Conservation (phyloP, 2,888 invertebrate genomes). For the Fragum fragum region DNA sequence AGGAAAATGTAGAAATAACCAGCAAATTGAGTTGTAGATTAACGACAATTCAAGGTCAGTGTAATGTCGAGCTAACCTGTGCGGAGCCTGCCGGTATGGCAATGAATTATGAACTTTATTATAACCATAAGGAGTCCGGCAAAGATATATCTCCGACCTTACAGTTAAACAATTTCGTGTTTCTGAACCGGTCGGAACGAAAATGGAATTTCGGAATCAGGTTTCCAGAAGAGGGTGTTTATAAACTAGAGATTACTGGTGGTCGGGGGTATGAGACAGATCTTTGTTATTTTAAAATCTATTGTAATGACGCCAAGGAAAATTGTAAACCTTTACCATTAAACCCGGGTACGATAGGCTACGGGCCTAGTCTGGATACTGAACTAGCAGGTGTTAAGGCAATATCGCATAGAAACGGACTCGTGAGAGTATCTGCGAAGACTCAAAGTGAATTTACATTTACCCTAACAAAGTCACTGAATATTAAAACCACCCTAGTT, state of each 20-base stretch:
- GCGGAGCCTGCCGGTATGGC: constrained; percentile 37
- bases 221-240: constrained; percentile 68
- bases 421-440: constrained; percentile 49
- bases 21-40: constrained; percentile 50
- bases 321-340: constrained; percentile 64
- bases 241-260: constrained; percentile 61
- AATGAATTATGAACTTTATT: constrained; percentile 65
- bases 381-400: constrained; percentile 58
- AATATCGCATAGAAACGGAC: constrained; percentile 56
- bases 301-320: constrained; percentile 57
- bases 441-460: constrained; percentile 58
- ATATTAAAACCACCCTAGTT: constrained; percentile 54
- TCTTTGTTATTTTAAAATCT: constrained; percentile 66
- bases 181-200: constrained; percentile 52
- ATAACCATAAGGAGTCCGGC: constrained; percentile 66
- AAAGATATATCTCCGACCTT: constrained; percentile 54
- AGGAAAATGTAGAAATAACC: constrained; percentile 32
- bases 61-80: constrained; percentile 48
- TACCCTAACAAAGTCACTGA: constrained; percentile 50
- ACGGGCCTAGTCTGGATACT: constrained; percentile 64
- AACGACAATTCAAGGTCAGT: constrained; percentile 41
- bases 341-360: constrained; percentile 66
- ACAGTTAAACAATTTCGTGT: constrained; percentile 68
- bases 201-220: constrained; percentile 63
- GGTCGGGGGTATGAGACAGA: constrained; percentile 44